phyloP scores from a whole-genome alignment of 2,113 vertebrate species.

The Oncorhynchus gorbuscha region DNA sequence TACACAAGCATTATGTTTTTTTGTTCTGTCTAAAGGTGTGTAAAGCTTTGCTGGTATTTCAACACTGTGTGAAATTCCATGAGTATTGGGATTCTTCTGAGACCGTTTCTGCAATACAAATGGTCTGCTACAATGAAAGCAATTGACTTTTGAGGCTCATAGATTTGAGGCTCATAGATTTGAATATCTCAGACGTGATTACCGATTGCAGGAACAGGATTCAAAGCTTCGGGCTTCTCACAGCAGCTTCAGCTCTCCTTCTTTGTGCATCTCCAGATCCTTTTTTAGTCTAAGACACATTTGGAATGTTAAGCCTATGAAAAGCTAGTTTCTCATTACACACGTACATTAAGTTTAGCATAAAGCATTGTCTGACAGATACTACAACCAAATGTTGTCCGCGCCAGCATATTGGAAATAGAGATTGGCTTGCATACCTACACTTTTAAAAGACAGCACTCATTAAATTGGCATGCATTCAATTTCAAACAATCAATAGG shows the following conservation, averaged over 20 bases:
- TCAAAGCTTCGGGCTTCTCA: constrained; percentile 77
- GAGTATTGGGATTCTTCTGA: constrained; percentile 59
- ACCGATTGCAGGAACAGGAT: constrained; percentile 80
- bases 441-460: constrained; percentile 63
- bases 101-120: constrained; percentile 62
- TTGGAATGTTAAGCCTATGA: not conserved
- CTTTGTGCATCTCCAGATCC: constrained; percentile 80
- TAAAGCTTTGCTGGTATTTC: too few species aligned
- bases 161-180: too few species aligned
- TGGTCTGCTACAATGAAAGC: too few species aligned
- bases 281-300: constrained; percentile 76
- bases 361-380: not conserved
- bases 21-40: too few species aligned
- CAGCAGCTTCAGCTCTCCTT: constrained; percentile 74
- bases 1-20: too few species aligned
- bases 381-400: not conserved
- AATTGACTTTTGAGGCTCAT: too few species aligned
- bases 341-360: too few species aligned
- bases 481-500: constrained; percentile 69
- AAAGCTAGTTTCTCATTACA: too few species aligned
- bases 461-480: constrained; percentile 68
- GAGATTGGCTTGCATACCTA: constrained; percentile 50
- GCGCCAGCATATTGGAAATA: constrained; percentile 3
- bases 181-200: constrained; percentile 27
- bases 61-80: not conserved